Conservation (phyloP, 2,113 vertebrate species). For the Bambusicola thoracicus region DNA sequence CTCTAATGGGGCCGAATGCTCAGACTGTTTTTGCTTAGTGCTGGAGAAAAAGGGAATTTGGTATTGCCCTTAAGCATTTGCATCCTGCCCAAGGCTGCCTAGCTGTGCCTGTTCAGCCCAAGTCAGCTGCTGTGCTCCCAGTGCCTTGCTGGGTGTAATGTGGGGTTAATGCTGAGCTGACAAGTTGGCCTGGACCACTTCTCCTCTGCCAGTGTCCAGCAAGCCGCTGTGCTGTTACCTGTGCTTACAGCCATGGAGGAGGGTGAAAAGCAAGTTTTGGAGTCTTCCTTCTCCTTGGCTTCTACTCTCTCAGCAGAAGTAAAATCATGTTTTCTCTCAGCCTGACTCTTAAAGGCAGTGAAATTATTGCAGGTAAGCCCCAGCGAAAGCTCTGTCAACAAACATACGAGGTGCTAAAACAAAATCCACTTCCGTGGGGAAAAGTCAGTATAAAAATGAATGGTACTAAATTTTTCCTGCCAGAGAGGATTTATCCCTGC, state of each 20-base stretch:
- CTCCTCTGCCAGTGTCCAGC: not conserved
- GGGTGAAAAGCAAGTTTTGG: not conserved
- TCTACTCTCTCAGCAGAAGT: not conserved
- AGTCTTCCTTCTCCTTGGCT: not conserved
- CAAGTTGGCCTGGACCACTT: not conserved
- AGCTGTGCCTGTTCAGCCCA: not conserved
- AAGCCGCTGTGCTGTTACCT: not conserved
- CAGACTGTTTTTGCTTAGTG: not conserved
- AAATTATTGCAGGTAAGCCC: not conserved
- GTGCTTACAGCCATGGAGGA: not conserved
- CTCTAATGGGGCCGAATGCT: not conserved
- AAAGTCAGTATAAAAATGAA: not conserved
- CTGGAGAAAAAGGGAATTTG: not conserved
- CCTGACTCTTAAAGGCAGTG: not conserved
- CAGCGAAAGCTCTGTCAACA: not conserved
- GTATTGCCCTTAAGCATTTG: not conserved
- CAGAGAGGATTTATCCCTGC: not conserved
- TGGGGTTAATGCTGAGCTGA: not conserved
- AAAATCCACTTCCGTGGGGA: not conserved
- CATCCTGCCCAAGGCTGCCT: fast-evolving
- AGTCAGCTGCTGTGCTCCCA: not conserved
- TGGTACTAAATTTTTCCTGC: not conserved
- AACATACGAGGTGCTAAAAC: not conserved
- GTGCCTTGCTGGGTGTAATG: not conserved
- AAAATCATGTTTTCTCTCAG: not conserved